Conservation (phyloP, 2,888 invertebrate species). For the Trissolcus japonicus region DNA sequence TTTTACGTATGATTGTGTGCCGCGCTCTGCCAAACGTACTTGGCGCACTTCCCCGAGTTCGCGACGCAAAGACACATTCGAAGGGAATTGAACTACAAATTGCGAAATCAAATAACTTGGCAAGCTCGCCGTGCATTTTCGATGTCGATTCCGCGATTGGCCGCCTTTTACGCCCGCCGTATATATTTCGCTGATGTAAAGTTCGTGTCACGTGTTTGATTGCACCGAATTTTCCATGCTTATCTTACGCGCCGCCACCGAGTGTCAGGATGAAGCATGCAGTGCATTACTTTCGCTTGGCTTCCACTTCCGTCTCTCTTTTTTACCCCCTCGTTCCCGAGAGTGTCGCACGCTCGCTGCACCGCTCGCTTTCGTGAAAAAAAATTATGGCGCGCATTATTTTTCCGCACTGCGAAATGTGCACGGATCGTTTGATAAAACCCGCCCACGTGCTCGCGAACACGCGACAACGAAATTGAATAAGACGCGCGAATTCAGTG, state of each 20-base stretch:
- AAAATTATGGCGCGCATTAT: slow-evolving; percentile 42
- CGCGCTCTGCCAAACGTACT: slow-evolving; percentile 40
- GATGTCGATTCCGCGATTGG: slow-evolving; percentile 51
- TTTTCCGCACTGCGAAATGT: slow-evolving; percentile 26
- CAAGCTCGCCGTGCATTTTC: slow-evolving; percentile 45
- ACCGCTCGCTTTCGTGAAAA: slow-evolving; percentile 22
- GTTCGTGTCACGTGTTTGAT: slow-evolving; percentile 48
- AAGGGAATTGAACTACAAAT: slow-evolving; percentile 56
- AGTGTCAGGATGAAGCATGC: slow-evolving; percentile 43
- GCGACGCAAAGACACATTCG: slow-evolving; percentile 52
- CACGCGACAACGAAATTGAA: slow-evolving; percentile 29
- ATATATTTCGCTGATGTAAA: slow-evolving; percentile 49
- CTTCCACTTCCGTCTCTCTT: slow-evolving; percentile 9
- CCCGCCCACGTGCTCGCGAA: slow-evolving; percentile 6
- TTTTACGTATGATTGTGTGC: slow-evolving; percentile 50
- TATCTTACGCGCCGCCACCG: slow-evolving; percentile 31
- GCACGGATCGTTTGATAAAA: slow-evolving; percentile 38
- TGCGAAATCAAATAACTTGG: slow-evolving; percentile 58
- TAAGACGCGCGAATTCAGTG: slow-evolving; percentile 26
- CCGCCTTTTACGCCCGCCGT: slow-evolving; percentile 34
- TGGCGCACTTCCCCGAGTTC: slow-evolving; percentile 40
- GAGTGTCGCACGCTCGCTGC: slow-evolving; percentile 10
- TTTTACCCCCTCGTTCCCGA: slow-evolving; percentile 1
- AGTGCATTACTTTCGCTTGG: slow-evolving; percentile 25
- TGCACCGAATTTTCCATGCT: slow-evolving; percentile 47